Percentiles rank a stretch among this genome's conserved stretches.
Evolutionary conservation across 2,113 vertebrate genomes (phyloP).

Genomic region (Mixornis gularis): DNA sequence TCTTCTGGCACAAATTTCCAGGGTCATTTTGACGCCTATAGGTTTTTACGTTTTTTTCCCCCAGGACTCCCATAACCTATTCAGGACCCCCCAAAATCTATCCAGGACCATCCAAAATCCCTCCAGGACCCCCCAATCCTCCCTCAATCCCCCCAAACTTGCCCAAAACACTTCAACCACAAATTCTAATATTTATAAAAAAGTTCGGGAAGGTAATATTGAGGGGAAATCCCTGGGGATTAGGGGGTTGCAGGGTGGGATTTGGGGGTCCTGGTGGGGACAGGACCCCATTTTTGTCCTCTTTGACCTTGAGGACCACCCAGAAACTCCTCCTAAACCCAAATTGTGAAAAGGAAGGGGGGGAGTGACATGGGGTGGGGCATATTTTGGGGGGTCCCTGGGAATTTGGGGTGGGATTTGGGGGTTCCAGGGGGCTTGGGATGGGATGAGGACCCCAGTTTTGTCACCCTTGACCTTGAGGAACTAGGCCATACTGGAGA

Average conservation of each 20-base stretch:
- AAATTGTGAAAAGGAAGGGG: not conserved
- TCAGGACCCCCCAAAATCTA: not conserved
- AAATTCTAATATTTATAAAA: not conserved
- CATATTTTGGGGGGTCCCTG: fast-evolving
- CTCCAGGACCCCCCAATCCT: fast-evolving
- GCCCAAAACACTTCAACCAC: not conserved
- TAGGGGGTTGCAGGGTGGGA: fast-evolving
- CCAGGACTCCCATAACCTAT: not conserved
- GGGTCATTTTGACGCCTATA: not conserved
- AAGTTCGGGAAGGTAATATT: fast-evolving
- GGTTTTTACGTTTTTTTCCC: not conserved
- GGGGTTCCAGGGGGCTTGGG: fast-evolving
- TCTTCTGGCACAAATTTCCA: not conserved
- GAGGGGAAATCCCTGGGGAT: fast-evolving
- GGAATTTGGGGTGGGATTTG: not conserved
- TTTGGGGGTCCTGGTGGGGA: fast-evolving
- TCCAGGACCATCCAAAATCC: not conserved
- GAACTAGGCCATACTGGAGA: not conserved
- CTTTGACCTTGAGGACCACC: fast-evolving
- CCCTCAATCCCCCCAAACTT: fast-evolving
- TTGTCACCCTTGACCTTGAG: not conserved
- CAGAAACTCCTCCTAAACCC: not conserved
- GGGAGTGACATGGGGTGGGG: fast-evolving
- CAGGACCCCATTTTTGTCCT: fast-evolving
- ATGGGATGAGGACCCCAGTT: not conserved